Percentiles rank a stretch among this genome's conserved stretches.
These are phyloP conservation scores for Nephila pilipes DNA, from an alignment of 1,140 invertebrate species.

Conservation along the genomic window DNA sequence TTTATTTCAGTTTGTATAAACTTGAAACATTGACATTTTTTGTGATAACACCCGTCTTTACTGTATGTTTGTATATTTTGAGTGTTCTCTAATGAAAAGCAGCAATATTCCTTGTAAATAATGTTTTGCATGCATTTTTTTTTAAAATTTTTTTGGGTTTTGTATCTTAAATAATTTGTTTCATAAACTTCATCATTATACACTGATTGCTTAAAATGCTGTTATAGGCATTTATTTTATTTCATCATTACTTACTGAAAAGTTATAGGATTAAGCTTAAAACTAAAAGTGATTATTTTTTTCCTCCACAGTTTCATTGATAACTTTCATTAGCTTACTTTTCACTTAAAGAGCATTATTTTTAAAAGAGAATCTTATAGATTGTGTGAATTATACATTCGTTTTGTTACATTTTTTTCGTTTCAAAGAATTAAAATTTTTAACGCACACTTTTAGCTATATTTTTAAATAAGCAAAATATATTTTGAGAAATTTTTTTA, in stretches of 20 bases:
- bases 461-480: background rate
- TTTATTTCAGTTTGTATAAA: background rate
- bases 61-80: background rate
- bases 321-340: background rate
- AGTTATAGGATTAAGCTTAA: background rate
- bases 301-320: too few relatives aligned
- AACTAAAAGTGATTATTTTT: too few relatives aligned
- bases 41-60: slow-evolving; percentile 8
- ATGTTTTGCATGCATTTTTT: background rate
- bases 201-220: background rate
- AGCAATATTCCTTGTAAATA: slow-evolving; percentile 22
- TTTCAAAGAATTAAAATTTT: slow-evolving; percentile 43
- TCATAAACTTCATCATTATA: background rate
- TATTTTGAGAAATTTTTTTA: slow-evolving; percentile 17
- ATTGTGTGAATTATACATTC: background rate
- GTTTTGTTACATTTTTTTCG: background rate
- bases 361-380: background rate
- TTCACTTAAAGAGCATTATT: background rate
- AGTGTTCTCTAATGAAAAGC: slow-evolving; percentile 5
- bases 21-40: background rate
- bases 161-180: background rate
- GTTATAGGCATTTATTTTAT: background rate
- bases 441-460: slow-evolving; percentile 73
- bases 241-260: background rate
- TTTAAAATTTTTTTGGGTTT: background rate